Percentiles rank a stretch among this genome's conserved stretches.
phyloP scores from a whole-genome alignment of 1,140 invertebrate genomes.

The Drepana arcuata region DNA sequence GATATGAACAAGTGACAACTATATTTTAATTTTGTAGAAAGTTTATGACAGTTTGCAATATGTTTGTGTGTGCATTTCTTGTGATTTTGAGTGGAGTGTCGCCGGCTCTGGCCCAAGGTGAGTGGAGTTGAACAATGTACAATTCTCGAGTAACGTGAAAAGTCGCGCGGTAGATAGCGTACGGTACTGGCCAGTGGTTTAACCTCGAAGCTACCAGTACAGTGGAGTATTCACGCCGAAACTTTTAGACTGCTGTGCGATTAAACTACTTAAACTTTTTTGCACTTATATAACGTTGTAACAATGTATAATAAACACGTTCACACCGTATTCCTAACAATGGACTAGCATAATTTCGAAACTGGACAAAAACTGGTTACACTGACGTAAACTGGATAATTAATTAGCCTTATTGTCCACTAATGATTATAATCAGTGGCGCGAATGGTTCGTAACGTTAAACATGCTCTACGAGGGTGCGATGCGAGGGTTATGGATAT shows the following conservation, averaged over 20 bases:
- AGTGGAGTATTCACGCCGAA: too few relatives aligned
- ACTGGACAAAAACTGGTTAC: too few relatives aligned
- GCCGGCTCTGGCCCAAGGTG: slow-evolving; percentile 55
- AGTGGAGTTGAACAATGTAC: slow-evolving; percentile 54
- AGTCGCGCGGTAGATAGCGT: slow-evolving; percentile 13
- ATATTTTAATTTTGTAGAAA: slow-evolving; percentile 25
- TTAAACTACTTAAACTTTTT: background rate
- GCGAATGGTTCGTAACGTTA: too few relatives aligned
- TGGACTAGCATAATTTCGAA: too few relatives aligned
- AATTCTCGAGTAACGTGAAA: slow-evolving; percentile 35
- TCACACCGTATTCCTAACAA: too few relatives aligned
- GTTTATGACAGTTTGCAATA: slow-evolving; percentile 52
- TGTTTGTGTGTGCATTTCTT: slow-evolving; percentile 49
- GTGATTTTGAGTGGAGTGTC: slow-evolving; percentile 53
- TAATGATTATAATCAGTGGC: too few relatives aligned
- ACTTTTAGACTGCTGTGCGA: slow-evolving; percentile 6
- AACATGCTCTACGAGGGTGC: too few relatives aligned
- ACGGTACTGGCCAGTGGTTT: slow-evolving; percentile 4
- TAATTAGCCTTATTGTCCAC: too few relatives aligned
- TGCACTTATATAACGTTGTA: background rate
- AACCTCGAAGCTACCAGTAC: too few relatives aligned
- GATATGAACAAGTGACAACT: slow-evolving; percentile 38
- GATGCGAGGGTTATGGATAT: too few relatives aligned
- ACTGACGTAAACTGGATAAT: too few relatives aligned
- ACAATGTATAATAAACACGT: too few relatives aligned